Conservation (phyloP, 2,797 vertebrate genomes). For the Rhinogobio ventralis region DNA sequence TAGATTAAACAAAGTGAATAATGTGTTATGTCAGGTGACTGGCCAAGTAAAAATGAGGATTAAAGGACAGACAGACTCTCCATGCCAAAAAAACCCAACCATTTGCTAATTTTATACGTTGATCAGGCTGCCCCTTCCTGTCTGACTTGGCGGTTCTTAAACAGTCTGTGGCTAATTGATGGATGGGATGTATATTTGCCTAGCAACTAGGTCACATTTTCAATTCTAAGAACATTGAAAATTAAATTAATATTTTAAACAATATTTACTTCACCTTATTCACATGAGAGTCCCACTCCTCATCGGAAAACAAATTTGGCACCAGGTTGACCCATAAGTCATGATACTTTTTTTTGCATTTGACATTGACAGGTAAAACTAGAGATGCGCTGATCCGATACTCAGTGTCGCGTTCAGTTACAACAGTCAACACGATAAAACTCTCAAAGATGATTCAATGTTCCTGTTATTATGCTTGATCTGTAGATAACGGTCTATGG, state of each 20-base stretch:
- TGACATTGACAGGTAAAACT: background rate
- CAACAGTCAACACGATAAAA: too few relatives aligned
- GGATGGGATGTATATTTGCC: background rate
- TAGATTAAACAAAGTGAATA: conserved; percentile 9
- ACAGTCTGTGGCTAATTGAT: background rate
- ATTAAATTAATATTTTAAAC: background rate
- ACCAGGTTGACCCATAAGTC: background rate
- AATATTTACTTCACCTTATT: background rate
- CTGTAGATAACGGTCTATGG: too few relatives aligned
- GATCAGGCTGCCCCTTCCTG: background rate
- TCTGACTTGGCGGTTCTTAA: background rate
- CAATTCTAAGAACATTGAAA: background rate
- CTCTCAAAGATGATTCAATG: too few relatives aligned
- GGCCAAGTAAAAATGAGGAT: background rate
- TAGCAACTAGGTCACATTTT: background rate
- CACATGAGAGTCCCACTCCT: background rate
- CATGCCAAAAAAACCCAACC: too few relatives aligned
- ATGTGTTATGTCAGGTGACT: background rate
- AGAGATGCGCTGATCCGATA: too few relatives aligned
- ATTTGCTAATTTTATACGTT: background rate
- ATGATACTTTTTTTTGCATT: background rate
- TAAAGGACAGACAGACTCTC: background rate
- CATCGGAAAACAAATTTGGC: background rate
- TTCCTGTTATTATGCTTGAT: too few relatives aligned
- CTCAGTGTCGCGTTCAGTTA: too few relatives aligned